Evolutionary conservation across 2,113 vertebrate species (phyloP).

Genomic region (Hydrolagus affinis): DNA sequence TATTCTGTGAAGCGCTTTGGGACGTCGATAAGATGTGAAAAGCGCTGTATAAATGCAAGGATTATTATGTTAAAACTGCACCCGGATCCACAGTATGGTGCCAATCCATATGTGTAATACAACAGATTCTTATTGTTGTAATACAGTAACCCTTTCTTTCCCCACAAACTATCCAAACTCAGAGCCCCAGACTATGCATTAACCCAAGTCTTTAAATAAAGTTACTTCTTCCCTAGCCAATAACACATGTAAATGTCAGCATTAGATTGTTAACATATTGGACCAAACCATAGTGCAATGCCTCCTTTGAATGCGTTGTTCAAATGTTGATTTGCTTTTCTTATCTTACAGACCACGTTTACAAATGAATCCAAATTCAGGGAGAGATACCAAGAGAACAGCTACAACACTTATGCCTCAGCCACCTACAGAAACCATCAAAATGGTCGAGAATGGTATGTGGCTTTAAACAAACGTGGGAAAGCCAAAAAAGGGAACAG

Average conservation of each 20-base stretch:
- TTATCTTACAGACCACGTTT: slow-evolving; percentile 61
- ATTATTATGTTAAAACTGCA: too few relatives aligned
- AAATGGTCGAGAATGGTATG: slow-evolving; percentile 80
- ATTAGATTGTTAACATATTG: neutral
- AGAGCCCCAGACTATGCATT: too few relatives aligned
- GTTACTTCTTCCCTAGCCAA: too few relatives aligned
- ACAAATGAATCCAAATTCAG: slow-evolving; percentile 87
- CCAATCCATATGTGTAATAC: too few relatives aligned
- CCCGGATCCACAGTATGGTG: too few relatives aligned
- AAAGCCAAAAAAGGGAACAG: slow-evolving; percentile 90
- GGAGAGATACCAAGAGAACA: slow-evolving; percentile 95
- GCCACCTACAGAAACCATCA: slow-evolving; percentile 68
- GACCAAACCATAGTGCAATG: neutral
- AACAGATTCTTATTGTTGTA: too few relatives aligned
- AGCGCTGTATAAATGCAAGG: too few relatives aligned
- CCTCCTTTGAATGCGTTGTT: neutral
- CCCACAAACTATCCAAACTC: too few relatives aligned
- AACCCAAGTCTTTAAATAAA: too few relatives aligned
- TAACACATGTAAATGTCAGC: neutral
- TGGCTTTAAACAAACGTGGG: slow-evolving; percentile 92
- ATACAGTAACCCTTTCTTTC: too few relatives aligned
- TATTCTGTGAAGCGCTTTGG: too few relatives aligned
- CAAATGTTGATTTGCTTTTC: slow-evolving; percentile 20
- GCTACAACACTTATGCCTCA: slow-evolving; percentile 94
- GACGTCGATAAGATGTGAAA: too few relatives aligned